phyloP scores from a whole-genome alignment of 2,888 invertebrate species.

The Sthenelais limicola region DNA sequence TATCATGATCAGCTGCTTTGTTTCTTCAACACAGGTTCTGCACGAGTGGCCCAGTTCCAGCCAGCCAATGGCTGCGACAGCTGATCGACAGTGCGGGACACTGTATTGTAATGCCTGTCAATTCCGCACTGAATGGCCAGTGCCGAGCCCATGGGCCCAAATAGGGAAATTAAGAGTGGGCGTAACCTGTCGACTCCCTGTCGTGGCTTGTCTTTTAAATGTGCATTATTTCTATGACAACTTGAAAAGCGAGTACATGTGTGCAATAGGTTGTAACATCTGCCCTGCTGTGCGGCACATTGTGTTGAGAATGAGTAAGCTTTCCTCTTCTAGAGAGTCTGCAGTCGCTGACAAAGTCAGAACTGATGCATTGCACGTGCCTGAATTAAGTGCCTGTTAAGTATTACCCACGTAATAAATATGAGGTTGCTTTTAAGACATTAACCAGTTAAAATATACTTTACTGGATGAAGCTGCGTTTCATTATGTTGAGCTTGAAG shows the following conservation, averaged over 20 bases:
- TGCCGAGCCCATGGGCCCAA: constrained; percentile 12
- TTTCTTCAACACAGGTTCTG: not conserved
- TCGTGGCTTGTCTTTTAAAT: not conserved
- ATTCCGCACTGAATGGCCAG: constrained; percentile 19
- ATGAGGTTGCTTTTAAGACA: too few species aligned
- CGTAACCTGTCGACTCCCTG: constrained; percentile 12
- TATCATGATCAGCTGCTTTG: constrained; percentile 6
- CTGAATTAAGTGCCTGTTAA: too few species aligned
- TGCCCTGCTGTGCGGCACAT: constrained; percentile 7
- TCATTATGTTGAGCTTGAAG: too few species aligned
- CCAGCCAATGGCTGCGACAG: constrained; percentile 4
- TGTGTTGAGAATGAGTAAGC: too few species aligned
- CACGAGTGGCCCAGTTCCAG: constrained; percentile 2
- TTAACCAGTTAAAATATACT: too few species aligned
- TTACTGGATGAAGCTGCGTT: too few species aligned
- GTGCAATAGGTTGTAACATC: constrained; percentile 11
- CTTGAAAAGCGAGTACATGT: constrained; percentile 15
- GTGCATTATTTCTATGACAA: constrained; percentile 4
- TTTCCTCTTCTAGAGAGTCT: too few species aligned
- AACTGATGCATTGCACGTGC: too few species aligned
- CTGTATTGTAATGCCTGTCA: constrained; percentile 1
- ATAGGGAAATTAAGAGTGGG: constrained; percentile 34
- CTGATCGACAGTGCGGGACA: constrained; percentile 23
- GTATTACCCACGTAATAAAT: too few species aligned
- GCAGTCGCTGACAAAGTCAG: too few species aligned